Evolutionary conservation across 2,113 vertebrate genomes (phyloP).

Genomic region (Podarcis cretensis): DNA sequence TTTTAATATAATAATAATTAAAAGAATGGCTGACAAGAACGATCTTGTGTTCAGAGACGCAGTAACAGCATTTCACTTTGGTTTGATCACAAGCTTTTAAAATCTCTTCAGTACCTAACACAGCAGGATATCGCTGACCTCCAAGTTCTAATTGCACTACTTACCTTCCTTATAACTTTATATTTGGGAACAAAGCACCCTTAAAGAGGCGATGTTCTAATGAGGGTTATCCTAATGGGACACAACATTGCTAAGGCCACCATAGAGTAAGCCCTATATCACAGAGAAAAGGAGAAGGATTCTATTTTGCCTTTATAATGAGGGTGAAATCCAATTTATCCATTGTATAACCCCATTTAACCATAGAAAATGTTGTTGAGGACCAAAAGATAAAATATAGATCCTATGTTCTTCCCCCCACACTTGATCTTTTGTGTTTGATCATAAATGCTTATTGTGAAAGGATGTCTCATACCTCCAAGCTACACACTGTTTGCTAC

Average conservation of each 20-base stretch:
- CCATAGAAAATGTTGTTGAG: constrained; percentile 67
- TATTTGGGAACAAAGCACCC: background rate
- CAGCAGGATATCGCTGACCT: constrained; percentile 25
- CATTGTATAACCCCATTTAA: constrained; percentile 62
- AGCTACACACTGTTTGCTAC: constrained; percentile 95
- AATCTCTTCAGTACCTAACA: constrained; percentile 22
- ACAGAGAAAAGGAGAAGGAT: constrained; percentile 3
- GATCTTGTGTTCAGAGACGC: background rate
- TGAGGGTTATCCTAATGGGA: constrained; percentile 40
- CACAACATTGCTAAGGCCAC: constrained; percentile 34
- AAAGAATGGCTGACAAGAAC: background rate
- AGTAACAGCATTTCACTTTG: background rate
- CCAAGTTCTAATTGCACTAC: constrained; percentile 28
- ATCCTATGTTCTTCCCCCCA: constrained; percentile 59
- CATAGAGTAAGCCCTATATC: constrained; percentile 22
- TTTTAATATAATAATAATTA: background rate
- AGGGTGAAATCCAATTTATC: constrained; percentile 37
- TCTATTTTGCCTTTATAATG: constrained; percentile 48
- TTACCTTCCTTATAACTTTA: constrained; percentile 28
- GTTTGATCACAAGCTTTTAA: constrained; percentile 19
- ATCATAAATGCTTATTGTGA: constrained; percentile 86
- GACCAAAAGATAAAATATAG: constrained; percentile 74
- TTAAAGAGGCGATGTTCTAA: constrained; percentile 33
- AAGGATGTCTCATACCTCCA: constrained; percentile 87
- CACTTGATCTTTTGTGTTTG: constrained; percentile 82